Base-by-base conservation (phyloP, 2,888 invertebrate species). In the Caenorhabditis virilis region DNA sequence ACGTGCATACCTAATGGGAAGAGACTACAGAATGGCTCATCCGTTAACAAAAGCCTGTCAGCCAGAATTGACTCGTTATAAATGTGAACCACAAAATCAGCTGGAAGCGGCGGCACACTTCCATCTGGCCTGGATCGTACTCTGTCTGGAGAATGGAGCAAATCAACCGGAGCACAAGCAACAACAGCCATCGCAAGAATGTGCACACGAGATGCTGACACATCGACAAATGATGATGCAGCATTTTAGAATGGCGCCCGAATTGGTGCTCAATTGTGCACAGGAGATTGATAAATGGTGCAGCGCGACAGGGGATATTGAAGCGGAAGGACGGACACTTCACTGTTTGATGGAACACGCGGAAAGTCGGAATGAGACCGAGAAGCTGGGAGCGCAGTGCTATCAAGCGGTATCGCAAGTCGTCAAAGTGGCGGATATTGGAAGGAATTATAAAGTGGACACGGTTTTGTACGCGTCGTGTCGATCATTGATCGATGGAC, bases 381-480 rank as follows among this genome's bases (percentile, higher is more conserved):
- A 70, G 26, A 59, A 64, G 25, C 57, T 80, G n/a, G 72, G 70
- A 9, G 63, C 74, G 1, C 77, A 77, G 45, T 79, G 80, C 68
- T 55, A 69, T 52, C 73, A 70, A 49, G 73, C 76, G 4, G 58
- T 76, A 3, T 50, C 50, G 20, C 51, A 66, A 38, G 72, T 72
- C 2, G 61, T 76, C 16, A 76, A 76, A 50, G 73, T 73, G 78
- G 89, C 92, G 5, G 94, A 97, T 85, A 90, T 90, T n/a, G 95
- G 91, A 0, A 92, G 92, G 85, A 93, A 95, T 85, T 94, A 94
- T 91, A 88, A 91, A 76, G 91, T 95, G 0, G 97, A 98, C 75
- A 74, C 67, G 27, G 78, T 82, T 4, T 72, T 82, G 35, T 77
- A 77, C 46, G 77, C 67, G 1, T 79, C 82, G 2, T 82, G 82